These are phyloP conservation scores for Mamestra configurata DNA, from an alignment of 1,140 invertebrate genomes.

Conservation along the genomic window DNA sequence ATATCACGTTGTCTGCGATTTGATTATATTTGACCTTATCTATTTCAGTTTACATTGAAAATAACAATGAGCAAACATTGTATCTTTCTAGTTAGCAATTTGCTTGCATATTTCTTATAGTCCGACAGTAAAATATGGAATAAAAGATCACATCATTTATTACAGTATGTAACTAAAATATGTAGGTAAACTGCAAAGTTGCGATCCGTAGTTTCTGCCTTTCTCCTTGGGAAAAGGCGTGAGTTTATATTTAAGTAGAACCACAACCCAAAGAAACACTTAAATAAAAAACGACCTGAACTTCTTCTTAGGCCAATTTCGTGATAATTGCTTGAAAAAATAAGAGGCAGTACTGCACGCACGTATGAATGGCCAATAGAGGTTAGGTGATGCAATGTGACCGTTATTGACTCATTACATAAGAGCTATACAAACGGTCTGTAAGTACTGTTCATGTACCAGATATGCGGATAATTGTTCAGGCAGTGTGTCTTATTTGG, in stretches of 20 bases:
- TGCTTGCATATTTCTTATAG: not conserved
- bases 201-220: no score
- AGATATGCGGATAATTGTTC: not conserved
- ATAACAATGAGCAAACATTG: not conserved
- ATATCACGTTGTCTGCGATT: constrained; percentile 9
- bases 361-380: not conserved
- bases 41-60: not conserved
- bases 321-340: not conserved
- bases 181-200: no score
- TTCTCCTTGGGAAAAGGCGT: no score
- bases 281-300: no score
- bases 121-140: no score
- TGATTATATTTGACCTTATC: not conserved
- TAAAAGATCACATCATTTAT: no score
- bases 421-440: no score
- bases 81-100: not conserved
- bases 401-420: not conserved
- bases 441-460: no score
- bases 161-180: no score
- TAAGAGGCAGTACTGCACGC: not conserved
- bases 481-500: not conserved
- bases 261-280: no score
- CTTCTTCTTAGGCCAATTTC: not conserved
- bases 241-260: no score
- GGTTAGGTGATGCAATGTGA: not conserved